Evolutionary conservation across 2,888 invertebrate genomes (phyloP), one percentile per base, ranked within the genome.

Genomic region (Noctua janthe): DNA sequence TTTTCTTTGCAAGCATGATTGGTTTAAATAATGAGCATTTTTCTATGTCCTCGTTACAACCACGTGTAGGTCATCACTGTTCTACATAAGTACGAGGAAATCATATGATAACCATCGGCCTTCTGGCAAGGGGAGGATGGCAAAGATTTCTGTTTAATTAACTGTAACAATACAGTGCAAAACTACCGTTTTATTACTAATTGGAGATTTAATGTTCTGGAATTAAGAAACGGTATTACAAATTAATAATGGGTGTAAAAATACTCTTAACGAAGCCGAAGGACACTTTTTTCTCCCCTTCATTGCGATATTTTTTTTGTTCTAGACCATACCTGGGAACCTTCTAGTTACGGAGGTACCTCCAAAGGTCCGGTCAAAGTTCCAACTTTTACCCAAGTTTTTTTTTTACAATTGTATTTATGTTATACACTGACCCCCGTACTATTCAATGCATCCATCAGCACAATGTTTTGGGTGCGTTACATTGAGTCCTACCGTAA

Each of bases 91-190:
- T 66, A 84, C 70, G 78, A 83, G 17, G 6, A 35, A 13, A 59
- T 39, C 15, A 51, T 72, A 8, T 49, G 71, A 62, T 71, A 69
- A 35, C 67, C 17, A 62, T 43, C 35, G 59, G 56, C 83, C 85
- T 85, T 70, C 54, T 43, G 1, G 51, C 11, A 6, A 59, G 59
- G 35, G 70, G 64, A 82, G 17, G 43, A 86, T 74, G 39, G 13
- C 62, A 35, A 39, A 35, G 56, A 73, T 72, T 6, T 15, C 4
- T n/a, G 4, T 73, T 43, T n/a, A 62, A 62, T 35, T 69, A 70
- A 56, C 56, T 73, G 17, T 6, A n/a, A n/a, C n/a, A n/a, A n/a
- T n/a, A 76, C 51, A 67, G 43, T 62, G 2, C 13, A 29, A 17
- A 62, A 54, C 11, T 15, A 54, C 15, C 10, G 29, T 20, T 73